Evolutionary conservation across 2,888 invertebrate species (phyloP), one percentile per base, ranked within the genome.

Genomic region (Tipula confusa): DNA sequence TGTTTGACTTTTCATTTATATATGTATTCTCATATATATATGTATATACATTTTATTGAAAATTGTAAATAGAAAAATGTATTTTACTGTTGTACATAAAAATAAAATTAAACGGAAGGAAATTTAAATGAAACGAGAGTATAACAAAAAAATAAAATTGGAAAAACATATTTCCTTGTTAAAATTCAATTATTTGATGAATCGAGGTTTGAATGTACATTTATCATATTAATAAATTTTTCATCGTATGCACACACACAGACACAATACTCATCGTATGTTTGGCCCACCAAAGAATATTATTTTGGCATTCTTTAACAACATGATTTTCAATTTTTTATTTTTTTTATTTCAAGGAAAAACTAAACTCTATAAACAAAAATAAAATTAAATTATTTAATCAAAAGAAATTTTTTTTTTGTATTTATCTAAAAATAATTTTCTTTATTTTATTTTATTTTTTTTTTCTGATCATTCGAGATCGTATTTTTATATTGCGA

Each of bases 1-100:
- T 64, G 64, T 64, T 64, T 64, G 64, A 64, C 64, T 64, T 64
- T 64, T 64, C 64, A 64, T 64, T 64, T 64, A 64, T 64, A 64
- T 64, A 9, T 11, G 33, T n/a, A n/a, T 33, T 33, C 11, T 33
- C 33, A 33, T 33, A 9, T 33, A 33, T 33, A 33, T 48, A 5
- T 18, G 18, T 38, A 38, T 9, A 11, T 48, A 48, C n/a, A n/a
- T n/a, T n/a, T n/a, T 18, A 64, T 64, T 64, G 64, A 64, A 64
- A 64, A 64, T 64, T 64, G 64, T 24, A 64, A 64, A 64, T 24
- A 64, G 64, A 11, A 24, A 64, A 64, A 64, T 64, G 24, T 24
- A 64, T 64, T 64, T 36, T 64, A 9, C 64, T 15, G 15, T 64
- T n/a, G 15, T 43, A 64, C 24, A 64, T 24, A 64, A 24, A 64